phyloP scores from a whole-genome alignment of 2,888 invertebrate genomes.

The Sinhomidia bicolor region DNA sequence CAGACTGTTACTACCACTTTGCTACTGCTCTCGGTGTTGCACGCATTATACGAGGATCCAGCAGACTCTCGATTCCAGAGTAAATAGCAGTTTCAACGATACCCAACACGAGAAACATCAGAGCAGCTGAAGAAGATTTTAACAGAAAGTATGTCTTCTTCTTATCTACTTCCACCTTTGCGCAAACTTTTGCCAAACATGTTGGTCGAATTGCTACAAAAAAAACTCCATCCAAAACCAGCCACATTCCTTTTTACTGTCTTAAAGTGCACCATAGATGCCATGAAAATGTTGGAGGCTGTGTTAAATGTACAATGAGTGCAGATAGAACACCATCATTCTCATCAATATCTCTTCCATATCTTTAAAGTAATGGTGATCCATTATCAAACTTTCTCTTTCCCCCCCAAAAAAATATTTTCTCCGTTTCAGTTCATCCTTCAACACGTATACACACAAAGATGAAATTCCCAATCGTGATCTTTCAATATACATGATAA shows the following conservation, averaged over 20 bases:
- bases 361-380: constrained; percentile 37
- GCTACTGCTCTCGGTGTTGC: too few species aligned
- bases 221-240: constrained; percentile 6
- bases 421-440: constrained; percentile 33
- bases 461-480: constrained; percentile 28
- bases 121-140: background rate
- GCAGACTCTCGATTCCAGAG: too few species aligned
- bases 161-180: background rate
- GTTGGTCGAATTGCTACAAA: background rate
- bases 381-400: constrained; percentile 67
- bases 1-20: background rate
- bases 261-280: background rate
- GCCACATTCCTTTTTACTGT: background rate
- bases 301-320: constrained; percentile 14
- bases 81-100: constrained; percentile 23
- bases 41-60: too few species aligned
- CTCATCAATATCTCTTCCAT: background rate
- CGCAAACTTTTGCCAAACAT: background rate
- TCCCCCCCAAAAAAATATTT: constrained; percentile 27
- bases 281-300: background rate
- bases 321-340: background rate
- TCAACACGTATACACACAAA: background rate
- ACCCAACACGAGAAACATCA: background rate
- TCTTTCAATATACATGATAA: constrained; percentile 10
- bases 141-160: background rate